Evolutionary conservation across 2,113 vertebrate genomes (phyloP), one percentile per base, ranked within the genome.

Genomic region (Calcarius ornatus): DNA sequence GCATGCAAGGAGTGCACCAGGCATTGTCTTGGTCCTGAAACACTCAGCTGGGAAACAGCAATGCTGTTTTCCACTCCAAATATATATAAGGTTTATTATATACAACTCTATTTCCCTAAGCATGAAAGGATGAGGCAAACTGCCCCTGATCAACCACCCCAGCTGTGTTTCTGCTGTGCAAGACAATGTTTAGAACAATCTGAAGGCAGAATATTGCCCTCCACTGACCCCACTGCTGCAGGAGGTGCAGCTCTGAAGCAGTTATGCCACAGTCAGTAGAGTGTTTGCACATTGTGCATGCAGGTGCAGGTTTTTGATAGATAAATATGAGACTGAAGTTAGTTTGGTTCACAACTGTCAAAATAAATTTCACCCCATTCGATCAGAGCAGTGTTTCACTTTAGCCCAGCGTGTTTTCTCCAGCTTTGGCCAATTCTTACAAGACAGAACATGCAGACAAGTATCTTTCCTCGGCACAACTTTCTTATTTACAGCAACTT

Each of bases 401-500:
- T 90, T 20, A 42, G 54, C 59, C 71, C 68, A 86, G 82, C 2
- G 0, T 56, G 54, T 68, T 48, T 91, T 81, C 78, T 91, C 35
- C 11, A 47, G 47, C 79, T 80, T 70, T n/a, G 64, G 84, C 69
- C 24, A 65, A 54, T 51, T 92, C 53, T 90, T 54, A 87, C 60
- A 25, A 73, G 73, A 91, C 35, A 81, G 22, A 94, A 63, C 51
- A 63, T 8, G 17, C 12, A 93, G 35, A 77, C 59, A 69, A 80
- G 17, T 35, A 66, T 75, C 43, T n/a, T 88, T 66, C 45, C 88
- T 95, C 53, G 43, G 82, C 51, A 47, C 70, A 86, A 42, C 66
- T 65, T 85, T 60, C 88, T 63, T 73, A 88, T 81, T 75, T 81
- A 90, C 79, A 96, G 95, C 75, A 95, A 94, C 91, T 95, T 84